These are phyloP conservation scores for Eunapius fragilis DNA, from an alignment of 37 sponge, comb jelly and placozoan genomes.

Conservation along the genomic window DNA sequence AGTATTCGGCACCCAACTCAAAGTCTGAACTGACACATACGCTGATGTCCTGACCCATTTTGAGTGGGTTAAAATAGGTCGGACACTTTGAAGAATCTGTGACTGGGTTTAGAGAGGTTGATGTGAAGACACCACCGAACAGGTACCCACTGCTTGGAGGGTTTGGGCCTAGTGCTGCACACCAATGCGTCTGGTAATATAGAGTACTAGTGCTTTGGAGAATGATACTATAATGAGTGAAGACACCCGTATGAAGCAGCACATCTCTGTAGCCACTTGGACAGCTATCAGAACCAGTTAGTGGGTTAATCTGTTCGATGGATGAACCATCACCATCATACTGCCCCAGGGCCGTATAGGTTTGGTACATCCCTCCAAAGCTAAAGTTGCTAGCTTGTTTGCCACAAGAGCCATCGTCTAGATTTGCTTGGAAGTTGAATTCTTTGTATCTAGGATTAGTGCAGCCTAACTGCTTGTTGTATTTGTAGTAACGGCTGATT, in stretches of 20 bases:
- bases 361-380: constrained; percentile 57
- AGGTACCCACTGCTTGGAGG: constrained; percentile 63
- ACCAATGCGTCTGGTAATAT: constrained; percentile 63
- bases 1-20: constrained; percentile 39
- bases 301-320: constrained; percentile 16
- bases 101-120: constrained; percentile 61
- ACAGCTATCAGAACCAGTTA: constrained; percentile 17
- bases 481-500: constrained; percentile 7
- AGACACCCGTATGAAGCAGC: not conserved
- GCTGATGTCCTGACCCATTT: constrained; percentile 54
- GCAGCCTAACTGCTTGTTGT: constrained; percentile 46
- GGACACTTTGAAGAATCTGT: constrained; percentile 67
- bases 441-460: constrained; percentile 23
- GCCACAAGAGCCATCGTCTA: constrained; percentile 32
- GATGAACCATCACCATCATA: not conserved
- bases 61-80: constrained; percentile 43
- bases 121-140: constrained; percentile 77
- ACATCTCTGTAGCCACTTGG: constrained; percentile 8
- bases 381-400: constrained; percentile 37
- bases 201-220: not conserved
- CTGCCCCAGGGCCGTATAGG: not conserved
- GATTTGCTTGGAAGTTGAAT: constrained; percentile 49
- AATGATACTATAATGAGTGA: not conserved
- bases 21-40: constrained; percentile 69
- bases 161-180: constrained; percentile 38